Percentiles rank a stretch among this genome's conserved stretches.
These are phyloP conservation scores for Eurystomus gularis DNA, from an alignment of 2,113 vertebrate genomes.

Conservation along the genomic window DNA sequence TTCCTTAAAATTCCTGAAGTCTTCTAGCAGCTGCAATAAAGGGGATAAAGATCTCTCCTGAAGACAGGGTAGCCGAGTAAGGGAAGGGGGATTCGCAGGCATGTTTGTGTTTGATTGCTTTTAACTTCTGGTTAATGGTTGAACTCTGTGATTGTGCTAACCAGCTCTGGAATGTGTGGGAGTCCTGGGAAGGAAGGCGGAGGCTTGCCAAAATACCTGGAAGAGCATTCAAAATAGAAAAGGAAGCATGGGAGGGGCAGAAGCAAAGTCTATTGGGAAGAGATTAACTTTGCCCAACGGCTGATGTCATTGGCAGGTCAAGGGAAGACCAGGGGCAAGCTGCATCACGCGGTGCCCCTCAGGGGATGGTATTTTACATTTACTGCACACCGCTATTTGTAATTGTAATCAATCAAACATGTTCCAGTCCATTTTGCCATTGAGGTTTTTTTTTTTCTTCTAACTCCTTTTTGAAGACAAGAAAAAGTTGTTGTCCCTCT, in stretches of 20 bases:
- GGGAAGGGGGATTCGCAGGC: not conserved
- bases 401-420: not conserved
- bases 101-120: not conserved
- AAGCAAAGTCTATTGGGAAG: not conserved
- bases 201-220: constrained; percentile 13
- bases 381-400: not conserved
- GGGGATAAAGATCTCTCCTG: not conserved
- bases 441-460: not conserved
- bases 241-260: constrained; percentile 3
- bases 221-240: not conserved
- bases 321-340: not conserved
- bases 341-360: not conserved
- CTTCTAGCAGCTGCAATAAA: not conserved
- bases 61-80: not conserved
- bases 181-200: not conserved
- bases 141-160: not conserved
- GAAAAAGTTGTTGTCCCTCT: not conserved
- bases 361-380: not conserved
- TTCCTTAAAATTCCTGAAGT: not conserved
- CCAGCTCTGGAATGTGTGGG: not conserved
- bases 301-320: not conserved
- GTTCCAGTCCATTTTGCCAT: not conserved
- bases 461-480: not conserved
- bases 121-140: not conserved
- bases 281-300: not conserved